Percentiles rank a stretch among this genome's conserved stretches.
phyloP scores from a whole-genome alignment of 2,888 invertebrate genomes.

The Griposia aprilina region DNA sequence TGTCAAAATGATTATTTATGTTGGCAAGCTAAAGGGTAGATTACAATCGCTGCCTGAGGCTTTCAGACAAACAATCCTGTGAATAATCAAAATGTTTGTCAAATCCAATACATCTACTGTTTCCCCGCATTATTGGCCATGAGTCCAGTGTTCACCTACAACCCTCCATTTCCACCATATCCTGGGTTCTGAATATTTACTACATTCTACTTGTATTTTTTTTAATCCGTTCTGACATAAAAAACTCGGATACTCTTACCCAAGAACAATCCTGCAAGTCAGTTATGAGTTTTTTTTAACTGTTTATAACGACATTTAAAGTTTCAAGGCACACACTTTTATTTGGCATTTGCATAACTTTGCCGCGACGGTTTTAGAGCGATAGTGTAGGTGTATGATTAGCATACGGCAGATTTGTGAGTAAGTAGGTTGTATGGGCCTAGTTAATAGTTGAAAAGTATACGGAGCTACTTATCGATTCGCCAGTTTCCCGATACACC shows the following conservation, averaged over 20 bases:
- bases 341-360: slow-evolving; percentile 50
- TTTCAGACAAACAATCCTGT: neutral
- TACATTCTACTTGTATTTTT: neutral
- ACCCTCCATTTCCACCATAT: neutral
- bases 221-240: neutral
- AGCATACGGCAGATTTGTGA: neutral
- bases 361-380: slow-evolving; percentile 35
- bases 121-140: neutral
- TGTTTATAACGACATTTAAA: slow-evolving; percentile 44
- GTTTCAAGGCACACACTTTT: slow-evolving; percentile 39
- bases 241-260: neutral
- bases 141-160: neutral
- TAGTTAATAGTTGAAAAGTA: neutral
- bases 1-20: slow-evolving; percentile 4
- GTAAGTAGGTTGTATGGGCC: neutral
- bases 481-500: neutral
- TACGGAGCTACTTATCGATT: neutral
- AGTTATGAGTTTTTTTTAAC: slow-evolving; percentile 39
- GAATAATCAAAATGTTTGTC: too few species aligned
- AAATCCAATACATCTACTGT: too few species aligned
- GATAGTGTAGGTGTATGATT: slow-evolving; percentile 21
- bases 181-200: neutral
- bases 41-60: neutral
- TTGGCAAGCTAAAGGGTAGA: neutral
- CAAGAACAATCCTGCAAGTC: neutral